Base-by-base conservation (phyloP, 1,140 invertebrate species). In the Sycophila sp. region DNA sequence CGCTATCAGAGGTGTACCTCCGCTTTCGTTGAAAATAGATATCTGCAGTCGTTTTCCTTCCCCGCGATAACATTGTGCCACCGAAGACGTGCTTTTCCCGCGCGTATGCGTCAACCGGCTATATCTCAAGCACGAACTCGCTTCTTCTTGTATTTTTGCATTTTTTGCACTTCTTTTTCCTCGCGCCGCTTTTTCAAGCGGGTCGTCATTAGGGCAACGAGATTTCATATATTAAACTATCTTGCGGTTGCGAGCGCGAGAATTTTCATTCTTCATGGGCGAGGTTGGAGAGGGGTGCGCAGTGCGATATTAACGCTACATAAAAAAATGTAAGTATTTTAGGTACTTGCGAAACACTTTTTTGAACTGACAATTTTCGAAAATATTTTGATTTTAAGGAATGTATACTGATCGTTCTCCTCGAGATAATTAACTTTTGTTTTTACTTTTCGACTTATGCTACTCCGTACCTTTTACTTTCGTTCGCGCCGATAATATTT, bases 221-320 rank as follows among this genome's bases (percentile, higher is more conserved):
- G 53, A 58, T 67, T 67, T 67, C 64, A 32, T 58, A 67, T 67
- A 67, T 67, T 67, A 56, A 67, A 67, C 64, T 67, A 67, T 58
- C 22, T 47, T 19, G 53, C 1, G 10, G 5, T 10, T 49, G 42
- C 15, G 56, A 2, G 15, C 13, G 7, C 36, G 19, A 17, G n/a
- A 30, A 58, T 58, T 47, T 58, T 67, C 36, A 55, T 67, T 59
- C n/a, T 63, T n/a, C n/a, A n/a, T n/a, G n/a, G n/a, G 45, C 42
- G 28, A 64, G 19, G 5, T 28, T 1, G 6, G n/a, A 53, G 26
- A 53, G 1, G 17, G 11, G 7, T 40, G n/a, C 15, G 28, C n/a
- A 3, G 45, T 4, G 7, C 3, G 19, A 2, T 11, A 53, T 55
- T 19, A 65, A 55, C 8, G 24, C 24, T 2, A 17, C 24, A 13